Evolutionary conservation across 2,888 invertebrate genomes (phyloP).

Genomic region (Epicampocera succincta): DNA sequence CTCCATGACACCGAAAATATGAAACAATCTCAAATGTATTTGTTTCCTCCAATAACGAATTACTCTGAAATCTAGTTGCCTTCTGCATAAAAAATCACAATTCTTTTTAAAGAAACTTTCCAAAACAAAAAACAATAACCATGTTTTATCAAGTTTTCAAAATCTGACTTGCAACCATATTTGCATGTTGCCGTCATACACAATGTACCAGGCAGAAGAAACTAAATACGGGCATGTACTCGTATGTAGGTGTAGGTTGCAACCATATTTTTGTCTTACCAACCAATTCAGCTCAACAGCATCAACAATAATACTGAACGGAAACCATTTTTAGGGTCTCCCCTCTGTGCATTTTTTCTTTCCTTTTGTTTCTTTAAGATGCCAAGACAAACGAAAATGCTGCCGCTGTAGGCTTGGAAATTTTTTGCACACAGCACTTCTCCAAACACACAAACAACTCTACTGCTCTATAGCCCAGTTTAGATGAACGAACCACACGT

Average conservation of each 20-base stretch:
- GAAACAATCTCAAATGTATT: conserved; percentile 1
- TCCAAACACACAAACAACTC: conserved; percentile 13
- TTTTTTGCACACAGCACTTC: conserved; percentile 22
- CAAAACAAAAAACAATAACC: conserved; percentile 10
- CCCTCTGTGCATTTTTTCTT: conserved; percentile 14
- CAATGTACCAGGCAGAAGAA: not conserved
- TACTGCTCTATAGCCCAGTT: not conserved
- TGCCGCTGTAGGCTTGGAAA: conserved; percentile 51
- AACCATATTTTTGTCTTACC: conserved; percentile 60
- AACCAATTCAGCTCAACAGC: conserved; percentile 61
- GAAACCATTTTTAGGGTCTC: conserved; percentile 65
- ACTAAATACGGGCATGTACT: not conserved
- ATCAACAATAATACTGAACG: conserved; percentile 53
- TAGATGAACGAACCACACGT: conserved; percentile 8
- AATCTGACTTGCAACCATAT: conserved; percentile 61
- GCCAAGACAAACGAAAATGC: conserved; percentile 29
- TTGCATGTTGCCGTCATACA: conserved; percentile 59
- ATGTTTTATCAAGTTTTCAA: conserved; percentile 56
- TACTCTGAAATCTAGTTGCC: conserved; percentile 53
- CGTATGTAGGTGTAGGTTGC: conserved; percentile 56
- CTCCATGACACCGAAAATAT: conserved; percentile 1
- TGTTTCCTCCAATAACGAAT: conserved; percentile 1
- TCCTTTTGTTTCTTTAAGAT: conserved; percentile 19
- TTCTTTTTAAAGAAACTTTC: conserved; percentile 11
- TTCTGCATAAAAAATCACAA: conserved; percentile 54